Evolutionary conservation across 1,140 invertebrate genomes (phyloP), one percentile per base, ranked within the genome.

Genomic region (Bicyclus anynana): DNA sequence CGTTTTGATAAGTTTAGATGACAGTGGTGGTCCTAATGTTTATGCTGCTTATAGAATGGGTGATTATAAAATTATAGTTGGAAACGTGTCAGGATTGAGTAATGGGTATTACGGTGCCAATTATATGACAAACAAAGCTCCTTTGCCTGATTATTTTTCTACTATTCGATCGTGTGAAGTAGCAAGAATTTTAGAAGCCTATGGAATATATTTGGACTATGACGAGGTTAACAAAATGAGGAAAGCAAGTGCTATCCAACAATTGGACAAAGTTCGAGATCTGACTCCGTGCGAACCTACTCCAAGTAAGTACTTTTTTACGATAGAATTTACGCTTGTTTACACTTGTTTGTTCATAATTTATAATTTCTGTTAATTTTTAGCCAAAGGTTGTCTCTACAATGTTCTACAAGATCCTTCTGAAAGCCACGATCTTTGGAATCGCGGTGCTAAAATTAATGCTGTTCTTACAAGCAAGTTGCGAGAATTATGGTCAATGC

Each of bases 1-100:
- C 57, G 90, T 97, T 23, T 80, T 97, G 0, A 65, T 85, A 59
- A 59, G 74, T 18, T 23, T 85, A 12, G 75, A 84, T 53, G 78
- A 85, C n/a, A n/a, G n/a, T 38, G 69, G 64, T 20, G 50, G 33
- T 6, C 56, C 17, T 5, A 79, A 80, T 56, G 49, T 62, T 2
- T 84, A 84, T 20, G 84, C 74, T 1, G 70, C 84, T 3, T 87
- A 79, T 23, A 75, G 84, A 70, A 64, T 72, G 4, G 84, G 84
- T 4, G 82, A 85, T 67, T 87, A 79, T 21, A 84, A 87, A 66
- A 67, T 87, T 51, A 61, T 87, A 37, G 69, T 87, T 14, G 84
- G 84, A 5, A 87, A 87, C 59, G 72, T 87, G 2, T 75, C 82
- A 20, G 82, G 80, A 5, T 35, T 82, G 17, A 72, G 55, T 27